Percentiles rank a stretch among this genome's conserved stretches.
Evolutionary conservation across 1,140 invertebrate species (phyloP).

Genomic region (Mercenaria mercenaria): DNA sequence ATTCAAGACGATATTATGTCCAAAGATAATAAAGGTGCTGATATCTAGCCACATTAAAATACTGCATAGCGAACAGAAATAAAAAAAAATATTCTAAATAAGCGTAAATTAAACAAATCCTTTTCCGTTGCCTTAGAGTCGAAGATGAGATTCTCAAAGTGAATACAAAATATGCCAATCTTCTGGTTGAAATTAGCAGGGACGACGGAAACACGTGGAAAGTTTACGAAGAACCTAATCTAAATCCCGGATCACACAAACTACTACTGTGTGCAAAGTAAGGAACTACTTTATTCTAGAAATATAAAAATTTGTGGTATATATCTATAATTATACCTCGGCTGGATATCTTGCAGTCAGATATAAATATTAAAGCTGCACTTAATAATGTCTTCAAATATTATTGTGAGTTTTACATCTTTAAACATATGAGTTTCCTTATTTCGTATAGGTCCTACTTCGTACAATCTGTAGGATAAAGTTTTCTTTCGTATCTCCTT

Average conservation of each 20-base stretch:
- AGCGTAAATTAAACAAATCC: not conserved
- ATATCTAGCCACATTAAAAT: not conserved
- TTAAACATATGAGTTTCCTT: no score
- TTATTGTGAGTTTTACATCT: no score
- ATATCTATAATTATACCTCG: not conserved
- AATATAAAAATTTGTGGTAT: not conserved
- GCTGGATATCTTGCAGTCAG: not conserved
- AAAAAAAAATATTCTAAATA: not conserved
- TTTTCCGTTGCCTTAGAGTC: not conserved
- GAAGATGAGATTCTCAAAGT: not conserved
- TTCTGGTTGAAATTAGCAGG: not conserved
- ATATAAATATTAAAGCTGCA: not conserved
- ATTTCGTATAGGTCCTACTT: no score
- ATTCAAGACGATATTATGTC: no score
- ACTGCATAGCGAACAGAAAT: not conserved
- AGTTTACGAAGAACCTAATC: not conserved
- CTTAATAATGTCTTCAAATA: not conserved
- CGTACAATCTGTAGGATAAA: no score
- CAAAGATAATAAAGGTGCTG: not conserved
- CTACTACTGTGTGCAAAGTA: not conserved
- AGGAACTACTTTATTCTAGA: no score
- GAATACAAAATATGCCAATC: constrained; percentile 27
- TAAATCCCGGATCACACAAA: not conserved
- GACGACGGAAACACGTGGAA: constrained; percentile 1
- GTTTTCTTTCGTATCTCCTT: no score